Evolutionary conservation across 2,797 vertebrate species (phyloP).

Genomic region (Coendou prehensilis): DNA sequence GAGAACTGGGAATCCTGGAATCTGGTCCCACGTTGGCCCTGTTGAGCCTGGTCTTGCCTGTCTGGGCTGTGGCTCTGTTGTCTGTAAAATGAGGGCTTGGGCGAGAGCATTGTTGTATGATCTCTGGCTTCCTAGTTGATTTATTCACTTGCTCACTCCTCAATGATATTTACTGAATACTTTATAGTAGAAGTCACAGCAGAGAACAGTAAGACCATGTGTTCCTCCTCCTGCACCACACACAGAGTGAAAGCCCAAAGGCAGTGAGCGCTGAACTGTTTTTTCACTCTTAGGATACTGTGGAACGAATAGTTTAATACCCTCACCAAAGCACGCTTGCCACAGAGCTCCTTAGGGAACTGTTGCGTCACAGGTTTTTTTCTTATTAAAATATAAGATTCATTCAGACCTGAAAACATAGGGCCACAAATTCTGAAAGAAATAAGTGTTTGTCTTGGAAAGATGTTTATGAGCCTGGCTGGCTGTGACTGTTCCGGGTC

Average conservation of each 20-base stretch:
- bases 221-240: not conserved
- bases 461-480: not conserved
- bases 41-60: not conserved
- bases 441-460: slow-evolving; percentile 18
- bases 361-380: not conserved
- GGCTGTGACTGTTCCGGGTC: not conserved
- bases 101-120: not conserved
- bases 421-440: slow-evolving; percentile 6
- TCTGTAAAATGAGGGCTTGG: not conserved
- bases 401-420: slow-evolving; percentile 48
- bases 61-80: not conserved
- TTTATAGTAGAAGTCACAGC: not conserved
- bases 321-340: slow-evolving; percentile 22
- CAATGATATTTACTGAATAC: not conserved
- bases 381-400: slow-evolving; percentile 57
- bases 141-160: not conserved
- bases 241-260: not conserved
- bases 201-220: not conserved
- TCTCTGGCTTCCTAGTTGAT: not conserved
- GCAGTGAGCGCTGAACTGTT: not conserved
- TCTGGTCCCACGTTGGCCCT: not conserved
- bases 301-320: slow-evolving; percentile 31
- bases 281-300: not conserved
- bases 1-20: not conserved
- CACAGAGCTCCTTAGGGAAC: not conserved